Evolutionary conservation across 2,888 invertebrate species (phyloP).

Genomic region (Drosophila ezoana): DNA sequence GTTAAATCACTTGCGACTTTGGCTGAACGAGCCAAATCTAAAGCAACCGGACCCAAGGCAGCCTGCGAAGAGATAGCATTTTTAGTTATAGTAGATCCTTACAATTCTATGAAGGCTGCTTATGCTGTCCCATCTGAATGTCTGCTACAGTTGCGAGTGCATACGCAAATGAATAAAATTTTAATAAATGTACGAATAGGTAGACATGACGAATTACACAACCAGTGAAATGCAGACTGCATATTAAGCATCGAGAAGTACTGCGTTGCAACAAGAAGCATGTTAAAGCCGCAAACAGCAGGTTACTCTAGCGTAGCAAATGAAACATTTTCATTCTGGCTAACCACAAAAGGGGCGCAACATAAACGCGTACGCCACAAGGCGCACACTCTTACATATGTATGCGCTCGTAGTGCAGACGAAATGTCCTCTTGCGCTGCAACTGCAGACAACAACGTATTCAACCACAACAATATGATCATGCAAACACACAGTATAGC

Average conservation of each 20-base stretch:
- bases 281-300: constrained; percentile 35
- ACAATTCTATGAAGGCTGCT: constrained; percentile 36
- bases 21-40: constrained; percentile 86
- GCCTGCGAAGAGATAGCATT: constrained; percentile 85
- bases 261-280: constrained; percentile 20
- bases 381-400: constrained; percentile 13
- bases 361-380: constrained; percentile 55
- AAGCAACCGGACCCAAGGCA: constrained; percentile 88
- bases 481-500: constrained; percentile 61
- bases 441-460: constrained; percentile 72
- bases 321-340: constrained; percentile 76
- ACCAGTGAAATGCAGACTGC: constrained; percentile 56
- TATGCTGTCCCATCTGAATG: constrained; percentile 23
- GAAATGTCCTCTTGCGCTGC: constrained; percentile 72
- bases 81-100: constrained; percentile 11
- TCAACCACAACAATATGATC: constrained; percentile 56
- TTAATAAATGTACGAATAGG: constrained; percentile 65
- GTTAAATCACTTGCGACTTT: constrained; percentile 66
- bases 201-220: constrained; percentile 53
- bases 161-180: constrained; percentile 32
- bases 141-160: not conserved
- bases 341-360: constrained; percentile 66
- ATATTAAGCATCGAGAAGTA: constrained; percentile 65
- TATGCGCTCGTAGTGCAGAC: constrained; percentile 29
- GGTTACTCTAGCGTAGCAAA: constrained; percentile 56